These are phyloP conservation scores for Tenrec ecaudatus DNA, from an alignment of 2,113 vertebrate species.

Conservation along the genomic window DNA sequence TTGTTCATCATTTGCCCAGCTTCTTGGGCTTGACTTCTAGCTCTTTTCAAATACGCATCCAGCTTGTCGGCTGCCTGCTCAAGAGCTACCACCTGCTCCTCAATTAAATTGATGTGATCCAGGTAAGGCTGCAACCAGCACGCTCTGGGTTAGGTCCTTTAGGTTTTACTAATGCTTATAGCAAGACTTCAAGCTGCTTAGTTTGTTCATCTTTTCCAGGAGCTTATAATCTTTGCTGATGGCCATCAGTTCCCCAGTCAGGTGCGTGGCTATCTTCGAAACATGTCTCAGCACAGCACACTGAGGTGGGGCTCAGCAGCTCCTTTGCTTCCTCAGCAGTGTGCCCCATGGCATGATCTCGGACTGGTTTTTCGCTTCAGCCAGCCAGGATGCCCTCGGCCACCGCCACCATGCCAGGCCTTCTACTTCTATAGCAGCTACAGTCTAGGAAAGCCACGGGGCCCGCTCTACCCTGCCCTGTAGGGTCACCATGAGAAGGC, in stretches of 20 bases:
- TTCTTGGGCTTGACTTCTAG: conserved; percentile 94
- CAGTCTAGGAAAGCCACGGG: too few species aligned
- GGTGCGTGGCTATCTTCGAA: conserved; percentile 96
- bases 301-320: conserved; percentile 95
- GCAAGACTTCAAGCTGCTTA: conserved; percentile 98
- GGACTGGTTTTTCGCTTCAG: neutral
- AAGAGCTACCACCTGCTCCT: conserved; percentile 96
- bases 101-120: conserved; percentile 97
- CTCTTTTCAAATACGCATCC: conserved; percentile 97
- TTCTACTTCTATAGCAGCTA: too few species aligned
- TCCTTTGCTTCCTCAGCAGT: conserved; percentile 98
- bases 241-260: conserved; percentile 96
- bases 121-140: conserved; percentile 96
- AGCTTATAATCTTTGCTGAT: conserved; percentile 98
- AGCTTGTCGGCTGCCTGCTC: conserved; percentile 98
- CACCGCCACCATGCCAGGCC: too few species aligned
- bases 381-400: too few species aligned
- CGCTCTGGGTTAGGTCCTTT: conserved; percentile 97
- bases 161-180: conserved; percentile 97
- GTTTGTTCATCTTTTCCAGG: conserved; percentile 99
- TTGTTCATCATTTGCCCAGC: conserved; percentile 92
- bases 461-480: too few species aligned
- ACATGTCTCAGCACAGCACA: conserved; percentile 97
- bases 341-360: conserved; percentile 95
- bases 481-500: too few species aligned